Conservation (phyloP, 2,888 invertebrate species). For the Mythimna vitellina region DNA sequence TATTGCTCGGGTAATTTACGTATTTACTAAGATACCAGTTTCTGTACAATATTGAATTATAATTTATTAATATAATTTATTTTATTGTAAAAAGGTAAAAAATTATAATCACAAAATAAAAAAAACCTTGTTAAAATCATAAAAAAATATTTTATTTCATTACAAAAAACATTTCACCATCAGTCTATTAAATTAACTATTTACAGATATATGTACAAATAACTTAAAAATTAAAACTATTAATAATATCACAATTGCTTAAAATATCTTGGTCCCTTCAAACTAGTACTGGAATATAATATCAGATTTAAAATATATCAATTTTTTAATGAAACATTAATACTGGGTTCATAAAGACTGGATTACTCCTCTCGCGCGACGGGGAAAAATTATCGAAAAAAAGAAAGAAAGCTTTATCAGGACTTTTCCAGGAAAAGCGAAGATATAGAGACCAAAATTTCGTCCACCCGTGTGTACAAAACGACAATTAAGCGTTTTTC, state of each 20-base stretch:
- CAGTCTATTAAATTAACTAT: slow-evolving; percentile 71
- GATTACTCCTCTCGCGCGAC: background rate
- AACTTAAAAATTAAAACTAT: slow-evolving; percentile 29
- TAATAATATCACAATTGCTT: slow-evolving; percentile 59
- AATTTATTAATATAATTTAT: slow-evolving; percentile 15
- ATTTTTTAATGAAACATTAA: slow-evolving; percentile 2
- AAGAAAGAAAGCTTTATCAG: too few species aligned
- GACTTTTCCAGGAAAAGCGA: too few species aligned
- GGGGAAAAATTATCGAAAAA: too few species aligned
- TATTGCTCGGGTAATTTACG: slow-evolving; percentile 8
- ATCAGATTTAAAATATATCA: background rate
- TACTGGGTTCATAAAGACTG: slow-evolving; percentile 24
- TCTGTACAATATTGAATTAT: slow-evolving; percentile 39
- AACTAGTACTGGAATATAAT: background rate
- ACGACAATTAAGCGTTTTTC: too few species aligned
- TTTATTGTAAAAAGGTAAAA: slow-evolving; percentile 35
- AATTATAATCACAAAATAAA: slow-evolving; percentile 1
- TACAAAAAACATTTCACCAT: slow-evolving; percentile 67
- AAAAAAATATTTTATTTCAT: slow-evolving; percentile 58
- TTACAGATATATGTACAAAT: slow-evolving; percentile 64
- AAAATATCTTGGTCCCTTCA: slow-evolving; percentile 15
- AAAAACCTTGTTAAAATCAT: slow-evolving; percentile 25
- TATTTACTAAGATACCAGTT: slow-evolving; percentile 41
- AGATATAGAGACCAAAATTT: too few species aligned
- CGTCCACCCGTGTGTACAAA: too few species aligned